Evolutionary conservation across 2,113 vertebrate genomes (phyloP), one percentile per base, ranked within the genome.

Genomic region (Aspiorhynchus laticeps): DNA sequence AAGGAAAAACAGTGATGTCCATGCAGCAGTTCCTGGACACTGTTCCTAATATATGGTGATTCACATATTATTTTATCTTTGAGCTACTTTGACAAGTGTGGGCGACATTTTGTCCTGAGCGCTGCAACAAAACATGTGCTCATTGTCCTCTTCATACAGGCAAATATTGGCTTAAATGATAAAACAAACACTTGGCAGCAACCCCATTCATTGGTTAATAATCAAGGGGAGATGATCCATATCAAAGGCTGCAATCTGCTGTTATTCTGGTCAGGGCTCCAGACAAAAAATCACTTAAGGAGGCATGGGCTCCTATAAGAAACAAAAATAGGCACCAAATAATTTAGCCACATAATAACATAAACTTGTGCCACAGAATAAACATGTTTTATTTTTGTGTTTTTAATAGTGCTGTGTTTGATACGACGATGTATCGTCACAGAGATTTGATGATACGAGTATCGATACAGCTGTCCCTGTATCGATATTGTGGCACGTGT

Each of bases 141-240:
- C 17, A 41, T 10, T 43, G 9, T 19, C 2, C 12, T 48, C 5
- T 26, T 28, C 41, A 46, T 76, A 14, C n/a, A 28, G 41, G 6
- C 12, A 76, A 46, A 76, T 48, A 41, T 38, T 73, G 36, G 19
- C 41, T 26, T 46, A 28, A 75, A 48, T 48, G 41, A 17, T 48
- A n/a, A 76, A 76, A 75, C 33, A 41, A 74, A 24, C n/a, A 33
- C n/a, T 76, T 48, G 43, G 43, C 74, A 76, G 43, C 74, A 43
- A 48, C 24, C 73, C 71, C 38, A 0, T 73, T 73, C 69, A 38
- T 21, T 38, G 69, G 69, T 73, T 36, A 71, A 36, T 73, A 48
- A 48, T 48, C 41, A 48, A 76, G 9, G 9, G 78, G 21, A 38
- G 78, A 38, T 80, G 48, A 61, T 61, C 33, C 33, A 61, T 61